Evolutionary conservation across 2,888 invertebrate species (phyloP), one percentile per base, ranked within the genome.

Genomic region (Lamellibrachia satsuma): DNA sequence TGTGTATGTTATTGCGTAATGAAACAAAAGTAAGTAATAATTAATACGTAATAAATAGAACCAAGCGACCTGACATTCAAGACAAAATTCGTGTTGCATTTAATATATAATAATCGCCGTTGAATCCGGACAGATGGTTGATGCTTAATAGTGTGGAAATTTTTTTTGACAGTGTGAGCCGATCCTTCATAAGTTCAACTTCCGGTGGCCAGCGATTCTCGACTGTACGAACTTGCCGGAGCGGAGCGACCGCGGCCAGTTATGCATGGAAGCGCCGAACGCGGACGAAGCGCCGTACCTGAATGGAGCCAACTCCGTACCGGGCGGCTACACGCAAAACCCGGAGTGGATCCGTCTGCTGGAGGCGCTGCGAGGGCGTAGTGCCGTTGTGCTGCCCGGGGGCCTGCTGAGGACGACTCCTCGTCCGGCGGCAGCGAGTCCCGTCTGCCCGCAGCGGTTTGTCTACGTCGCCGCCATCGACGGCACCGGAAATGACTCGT

Each of bases 171-270:
- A 95, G 93, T 96, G 96, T 93, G 96, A 96, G 94, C 97, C 97
- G 0, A 97, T 98, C 52, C 97, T 98, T 93, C 97, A 97, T 93
- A 97, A 97, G 91, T 97, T 98, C 94, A 97, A 97, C 92, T 97
- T 98, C 92, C 97, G 97, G 9, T 98, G 98, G 97, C 98, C 98
- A 6, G 97, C 97, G 75, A 97, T 98, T 94, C 97, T 98, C 92
- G 98, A 98, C 96, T 99, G 99, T 96, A 97, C 97, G 2, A 97
- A 97, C 51, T 98, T 99, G 95, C 98, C 98, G 0, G 97, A 98
- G 94, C 95, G 95, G 92, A 95, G 95, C 91, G 96, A 96, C 93
- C 95, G 95, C 2, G 96, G 96, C 15, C 97, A 97, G 93, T 97
- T 98, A 7, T 98, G 98, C 96, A 98, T 98, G 98, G 97, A 98